Evolutionary conservation across 2,797 vertebrate genomes (phyloP).

Genomic region (Xenentodon cancila): DNA sequence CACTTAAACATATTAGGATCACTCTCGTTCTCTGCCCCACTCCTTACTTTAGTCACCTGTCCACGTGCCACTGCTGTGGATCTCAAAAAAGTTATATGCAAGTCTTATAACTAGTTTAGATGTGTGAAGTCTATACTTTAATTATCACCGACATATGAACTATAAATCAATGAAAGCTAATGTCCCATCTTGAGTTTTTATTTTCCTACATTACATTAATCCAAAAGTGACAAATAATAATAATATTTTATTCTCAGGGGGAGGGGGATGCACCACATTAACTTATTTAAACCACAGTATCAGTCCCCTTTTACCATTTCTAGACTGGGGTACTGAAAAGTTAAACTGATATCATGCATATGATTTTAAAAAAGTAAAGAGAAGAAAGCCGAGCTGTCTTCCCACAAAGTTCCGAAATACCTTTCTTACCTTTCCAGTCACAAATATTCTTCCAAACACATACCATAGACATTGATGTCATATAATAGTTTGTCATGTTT

Average conservation of each 20-base stretch:
- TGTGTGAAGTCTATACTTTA: slow-evolving; percentile 34
- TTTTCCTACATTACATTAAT: slow-evolving; percentile 1
- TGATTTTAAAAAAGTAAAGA: neutral
- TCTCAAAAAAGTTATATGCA: slow-evolving; percentile 75
- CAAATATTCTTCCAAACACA: neutral
- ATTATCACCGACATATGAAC: slow-evolving; percentile 33
- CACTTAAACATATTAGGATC: slow-evolving; percentile 65
- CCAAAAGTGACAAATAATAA: slow-evolving; percentile 15
- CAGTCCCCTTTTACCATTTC: slow-evolving; percentile 4
- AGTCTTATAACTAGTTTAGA: slow-evolving; percentile 59
- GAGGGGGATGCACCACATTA: slow-evolving; percentile 39
- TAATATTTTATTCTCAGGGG: slow-evolving; percentile 38
- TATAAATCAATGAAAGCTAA: slow-evolving; percentile 26
- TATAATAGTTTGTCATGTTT: neutral
- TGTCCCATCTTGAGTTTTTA: neutral
- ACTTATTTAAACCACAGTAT: slow-evolving; percentile 12
- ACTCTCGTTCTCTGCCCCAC: slow-evolving; percentile 62
- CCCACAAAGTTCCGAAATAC: neutral
- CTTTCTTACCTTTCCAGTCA: neutral
- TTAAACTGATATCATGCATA: slow-evolving; percentile 25
- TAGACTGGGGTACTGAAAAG: slow-evolving; percentile 1
- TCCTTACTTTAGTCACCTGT: slow-evolving; percentile 77
- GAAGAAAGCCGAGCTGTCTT: slow-evolving; percentile 2
- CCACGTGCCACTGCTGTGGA: slow-evolving; percentile 74
- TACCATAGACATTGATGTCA: slow-evolving; percentile 12